Base-by-base conservation (phyloP, 2,113 vertebrate species). In the Bagarius yarrelli region DNA sequence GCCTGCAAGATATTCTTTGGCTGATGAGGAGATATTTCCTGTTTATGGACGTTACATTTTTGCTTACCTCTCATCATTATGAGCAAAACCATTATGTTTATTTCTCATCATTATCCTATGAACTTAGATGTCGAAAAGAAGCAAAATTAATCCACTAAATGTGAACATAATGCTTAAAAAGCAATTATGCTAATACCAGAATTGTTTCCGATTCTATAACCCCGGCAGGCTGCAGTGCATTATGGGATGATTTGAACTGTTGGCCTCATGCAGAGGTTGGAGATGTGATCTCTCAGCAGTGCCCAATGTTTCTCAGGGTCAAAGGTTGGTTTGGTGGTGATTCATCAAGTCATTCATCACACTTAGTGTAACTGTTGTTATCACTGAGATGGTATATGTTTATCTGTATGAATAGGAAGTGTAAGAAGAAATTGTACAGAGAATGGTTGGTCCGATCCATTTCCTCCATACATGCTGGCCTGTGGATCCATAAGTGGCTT, bases 211-310 rank as follows among this genome's bases (percentile, higher is more conserved):
- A 19, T 25, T 30, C 12, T 78, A 9, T 47, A 30, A 15, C 23
- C 18, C 16, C 53, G 69, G 27, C 69, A 88, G 90, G 91, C 71
- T 98, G 96, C 78, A 56, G 69, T 74, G 92, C 92, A 79, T 93
- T 95, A 88, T 98, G 96, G 96, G 96, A 98, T 77, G 88, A 95
- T 83, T 87, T 96, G 88, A 97, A 93, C 86, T 98, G 97, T 87
- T 98, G 96, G 96, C 94, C 95, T 3, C 91, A 91, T 0, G 90
- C 96, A 0, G 66, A 85, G 0, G 80, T 89, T 0, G 96, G 95
- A 77, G 91, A 93, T 85, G 96, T 88, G 0, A 91, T 96, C 73
- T 92, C 89, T 0, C 90, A 93, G 60, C 92, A 91, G 0, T 98
- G 97, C 87, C 94, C 95, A 0, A 84, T 90, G 50, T 93, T 96